Percentiles rank a stretch among this genome's conserved stretches.
Conservation (phyloP, 2,888 invertebrate genomes). For the Onthophagus sagittarius region DNA sequence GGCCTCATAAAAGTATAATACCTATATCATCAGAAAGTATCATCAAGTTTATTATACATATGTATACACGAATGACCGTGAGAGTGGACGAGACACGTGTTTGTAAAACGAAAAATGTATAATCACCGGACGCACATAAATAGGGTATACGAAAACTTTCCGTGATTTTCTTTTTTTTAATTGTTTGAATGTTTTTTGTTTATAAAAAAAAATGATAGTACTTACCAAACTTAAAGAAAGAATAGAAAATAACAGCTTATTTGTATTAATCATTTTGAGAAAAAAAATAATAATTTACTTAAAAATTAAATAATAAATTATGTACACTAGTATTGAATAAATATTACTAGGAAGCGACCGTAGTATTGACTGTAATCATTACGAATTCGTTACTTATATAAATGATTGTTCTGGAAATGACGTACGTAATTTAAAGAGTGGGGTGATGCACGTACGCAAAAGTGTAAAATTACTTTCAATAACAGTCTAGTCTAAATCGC, state of each 20-base stretch:
- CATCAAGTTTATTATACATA: neutral
- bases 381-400: too few relatives aligned
- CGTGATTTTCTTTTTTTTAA: neutral
- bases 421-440: too few relatives aligned
- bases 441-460: too few relatives aligned
- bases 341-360: neutral
- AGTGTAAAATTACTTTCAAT: too few relatives aligned
- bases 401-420: too few relatives aligned
- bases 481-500: too few relatives aligned
- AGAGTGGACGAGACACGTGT: neutral
- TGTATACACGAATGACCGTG: neutral
- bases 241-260: neutral
- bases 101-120: neutral
- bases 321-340: neutral
- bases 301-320: neutral
- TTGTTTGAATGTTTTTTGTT: neutral
- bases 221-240: neutral
- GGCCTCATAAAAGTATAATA: neutral
- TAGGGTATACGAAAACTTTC: neutral
- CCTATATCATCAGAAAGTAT: neutral
- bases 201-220: neutral
- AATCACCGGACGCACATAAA: neutral
- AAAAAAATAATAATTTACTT: neutral
- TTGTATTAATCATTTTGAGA: neutral
- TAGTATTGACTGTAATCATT: neutral